Evolutionary conservation across 92 coral and sea anemone genomes (phyloP).

Genomic region (Hydrozoanthus gracilis): DNA sequence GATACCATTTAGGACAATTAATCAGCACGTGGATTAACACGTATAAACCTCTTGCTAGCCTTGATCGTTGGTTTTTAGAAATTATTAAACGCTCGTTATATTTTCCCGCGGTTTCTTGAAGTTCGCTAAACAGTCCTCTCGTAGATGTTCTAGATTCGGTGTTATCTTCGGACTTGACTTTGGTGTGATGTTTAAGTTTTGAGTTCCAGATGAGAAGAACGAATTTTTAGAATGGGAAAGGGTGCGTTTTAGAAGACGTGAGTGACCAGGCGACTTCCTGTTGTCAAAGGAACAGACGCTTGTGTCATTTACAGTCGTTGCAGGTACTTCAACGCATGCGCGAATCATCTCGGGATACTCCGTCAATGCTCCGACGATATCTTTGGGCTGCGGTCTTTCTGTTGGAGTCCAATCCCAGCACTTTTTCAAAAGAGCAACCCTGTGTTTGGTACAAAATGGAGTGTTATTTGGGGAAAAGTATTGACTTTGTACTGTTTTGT

Average conservation of each 20-base stretch:
- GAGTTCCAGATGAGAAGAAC: conserved; percentile 21
- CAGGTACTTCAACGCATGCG: conserved; percentile 43
- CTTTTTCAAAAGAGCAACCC: conserved; percentile 10
- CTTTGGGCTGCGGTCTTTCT: conserved; percentile 25
- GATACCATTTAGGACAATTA: too few species aligned
- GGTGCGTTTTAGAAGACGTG: conserved; percentile 1
- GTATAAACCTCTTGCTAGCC: too few species aligned
- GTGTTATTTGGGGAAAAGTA: too few species aligned
- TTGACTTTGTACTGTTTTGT: too few species aligned
- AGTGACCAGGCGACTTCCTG: conserved; percentile 2
- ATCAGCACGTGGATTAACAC: too few species aligned
- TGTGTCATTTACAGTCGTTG: conserved; percentile 38
- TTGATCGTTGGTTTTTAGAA: not conserved
- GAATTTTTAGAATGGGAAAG: conserved; percentile 21
- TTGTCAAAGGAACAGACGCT: conserved; percentile 33
- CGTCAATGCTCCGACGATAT: not conserved
- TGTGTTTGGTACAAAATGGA: not conserved
- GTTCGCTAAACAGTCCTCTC: not conserved
- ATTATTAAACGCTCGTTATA: conserved; percentile 11
- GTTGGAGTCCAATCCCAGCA: conserved; percentile 40
- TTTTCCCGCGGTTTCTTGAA: not conserved
- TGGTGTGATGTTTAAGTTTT: conserved; percentile 22
- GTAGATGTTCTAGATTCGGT: not conserved
- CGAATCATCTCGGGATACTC: conserved; percentile 28
- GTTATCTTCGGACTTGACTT: conserved; percentile 26